Base-by-base conservation (phyloP, 1,140 invertebrate genomes). In the Gryllus bimaculatus region DNA sequence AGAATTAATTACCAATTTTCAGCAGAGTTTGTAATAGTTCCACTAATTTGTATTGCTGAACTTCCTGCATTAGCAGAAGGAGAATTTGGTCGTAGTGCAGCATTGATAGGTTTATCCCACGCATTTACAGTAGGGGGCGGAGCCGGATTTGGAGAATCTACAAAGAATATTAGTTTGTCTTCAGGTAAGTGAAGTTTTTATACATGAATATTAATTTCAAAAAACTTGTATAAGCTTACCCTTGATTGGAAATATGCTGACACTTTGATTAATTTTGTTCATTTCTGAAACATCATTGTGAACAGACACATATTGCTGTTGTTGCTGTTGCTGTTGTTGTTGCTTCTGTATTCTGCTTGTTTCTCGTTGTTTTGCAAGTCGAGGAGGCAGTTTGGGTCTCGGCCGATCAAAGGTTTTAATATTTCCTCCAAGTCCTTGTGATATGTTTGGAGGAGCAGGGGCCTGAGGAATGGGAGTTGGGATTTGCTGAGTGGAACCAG, bases 51-150 rank as follows among this genome's bases (percentile, higher is more conserved):
- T n/a, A 86, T 83, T 54, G 85, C 85, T 8, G 84, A 84, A 47
- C 20, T 20, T 66, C 54, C 54, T n/a, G 80, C 15, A 21, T 75
- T 79, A 15, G 76, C 48, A 73, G 20, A 47, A 0, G 87, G 87
- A 13, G 87, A 87, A 81, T 87, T 88, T 3, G 88, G 86, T 47
- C 91, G 85, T 74, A 93, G 83, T 77, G 90, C 89, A 82, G 90
- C 88, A 15, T 90, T 90, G 81, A 94, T 92, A 7, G 94, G 93
- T 84, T 95, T 96, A 81, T 95, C 93, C 94, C 94, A 96, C 13
- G 94, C 94, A 85, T 94, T 95, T 4, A 92, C 89, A 6, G 90
- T 83, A 0, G 92, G 92, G 26, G 90, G 89, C 7, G 92, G 90
- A 7, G 91, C 89, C 1, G 90, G 86, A 54, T 74, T 54, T 0